A percentile compares a stretch with the other conserved stretches of the same genome.
Evolutionary conservation across 2,888 invertebrate species (phyloP).

Genomic region (Helleia helle): DNA sequence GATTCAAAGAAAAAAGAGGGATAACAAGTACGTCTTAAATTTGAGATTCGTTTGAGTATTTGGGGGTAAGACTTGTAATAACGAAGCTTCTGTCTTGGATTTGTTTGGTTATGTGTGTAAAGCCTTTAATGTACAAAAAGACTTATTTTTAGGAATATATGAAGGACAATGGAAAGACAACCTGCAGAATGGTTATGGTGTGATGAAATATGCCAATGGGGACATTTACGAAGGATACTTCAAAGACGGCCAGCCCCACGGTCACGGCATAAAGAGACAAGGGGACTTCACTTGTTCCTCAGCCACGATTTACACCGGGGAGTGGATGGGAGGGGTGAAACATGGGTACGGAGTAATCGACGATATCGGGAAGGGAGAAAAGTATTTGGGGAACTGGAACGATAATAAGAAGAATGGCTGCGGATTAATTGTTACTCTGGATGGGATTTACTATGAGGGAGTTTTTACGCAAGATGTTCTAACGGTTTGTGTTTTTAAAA

Average conservation of each 20-base stretch:
- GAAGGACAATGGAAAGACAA: constrained; percentile 89
- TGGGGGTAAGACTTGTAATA: no score
- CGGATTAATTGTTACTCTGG: constrained; percentile 89
- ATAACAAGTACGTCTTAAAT: no score
- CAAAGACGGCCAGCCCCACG: constrained; percentile 87
- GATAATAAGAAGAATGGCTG: constrained; percentile 89
- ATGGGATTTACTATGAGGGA: constrained; percentile 94
- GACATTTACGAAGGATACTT: constrained; percentile 92
- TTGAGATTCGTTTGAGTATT: no score
- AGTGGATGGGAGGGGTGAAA: constrained; percentile 84
- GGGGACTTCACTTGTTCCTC: constrained; percentile 84
- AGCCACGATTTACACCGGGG: constrained; percentile 90
- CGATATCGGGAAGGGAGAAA: constrained; percentile 88
- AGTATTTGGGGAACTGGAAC: constrained; percentile 92
- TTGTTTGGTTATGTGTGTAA: no score
- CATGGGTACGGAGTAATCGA: constrained; percentile 93
- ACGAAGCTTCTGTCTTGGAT: no score
- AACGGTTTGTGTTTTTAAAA: constrained; percentile 65
- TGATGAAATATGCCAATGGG: constrained; percentile 82
- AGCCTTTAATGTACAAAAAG: no score
- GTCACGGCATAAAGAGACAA: constrained; percentile 87
- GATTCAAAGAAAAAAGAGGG: no score
- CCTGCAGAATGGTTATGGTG: constrained; percentile 86
- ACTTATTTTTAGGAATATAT: constrained; percentile 80
- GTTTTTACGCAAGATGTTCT: constrained; percentile 86